Percentiles rank a stretch among this genome's conserved stretches.
Evolutionary conservation across 1,140 invertebrate species (phyloP).

Genomic region (Hirudo medicinalis): DNA sequence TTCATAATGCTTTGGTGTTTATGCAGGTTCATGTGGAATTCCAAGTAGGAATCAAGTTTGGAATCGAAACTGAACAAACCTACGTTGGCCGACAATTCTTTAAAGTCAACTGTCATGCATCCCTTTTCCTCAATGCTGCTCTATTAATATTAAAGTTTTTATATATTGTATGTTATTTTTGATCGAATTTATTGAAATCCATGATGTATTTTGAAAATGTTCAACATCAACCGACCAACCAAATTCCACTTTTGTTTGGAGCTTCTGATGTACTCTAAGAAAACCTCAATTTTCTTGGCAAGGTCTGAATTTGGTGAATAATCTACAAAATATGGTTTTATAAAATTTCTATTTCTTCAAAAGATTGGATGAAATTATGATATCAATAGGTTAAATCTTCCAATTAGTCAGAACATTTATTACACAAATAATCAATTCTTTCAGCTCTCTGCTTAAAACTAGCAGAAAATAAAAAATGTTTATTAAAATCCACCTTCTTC

Average conservation of each 20-base stretch:
- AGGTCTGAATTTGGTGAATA: neutral
- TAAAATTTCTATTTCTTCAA: slow-evolving; percentile 7
- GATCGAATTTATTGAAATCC: neutral
- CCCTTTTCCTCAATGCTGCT: slow-evolving; percentile 51
- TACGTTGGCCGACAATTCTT: slow-evolving; percentile 48
- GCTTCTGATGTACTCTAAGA: neutral
- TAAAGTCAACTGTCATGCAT: slow-evolving; percentile 53
- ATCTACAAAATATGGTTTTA: neutral
- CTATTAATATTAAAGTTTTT: slow-evolving; percentile 39
- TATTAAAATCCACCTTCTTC: slow-evolving; percentile 47
- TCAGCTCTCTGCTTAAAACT: slow-evolving; percentile 8
- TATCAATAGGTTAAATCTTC: no score
- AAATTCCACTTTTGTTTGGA: neutral
- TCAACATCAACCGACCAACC: slow-evolving; percentile 40
- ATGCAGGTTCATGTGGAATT: no score
- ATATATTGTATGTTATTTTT: neutral
- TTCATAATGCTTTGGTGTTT: no score
- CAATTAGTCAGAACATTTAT: neutral
- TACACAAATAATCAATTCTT: neutral
- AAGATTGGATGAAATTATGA: neutral
- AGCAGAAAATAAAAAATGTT: slow-evolving; percentile 30
- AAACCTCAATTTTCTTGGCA: neutral
- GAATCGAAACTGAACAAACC: slow-evolving; percentile 33
- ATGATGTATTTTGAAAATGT: slow-evolving; percentile 33
- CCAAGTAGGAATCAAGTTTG: neutral